Evolutionary conservation across 2,888 invertebrate genomes (phyloP).

Genomic region (Atrina japonica): DNA sequence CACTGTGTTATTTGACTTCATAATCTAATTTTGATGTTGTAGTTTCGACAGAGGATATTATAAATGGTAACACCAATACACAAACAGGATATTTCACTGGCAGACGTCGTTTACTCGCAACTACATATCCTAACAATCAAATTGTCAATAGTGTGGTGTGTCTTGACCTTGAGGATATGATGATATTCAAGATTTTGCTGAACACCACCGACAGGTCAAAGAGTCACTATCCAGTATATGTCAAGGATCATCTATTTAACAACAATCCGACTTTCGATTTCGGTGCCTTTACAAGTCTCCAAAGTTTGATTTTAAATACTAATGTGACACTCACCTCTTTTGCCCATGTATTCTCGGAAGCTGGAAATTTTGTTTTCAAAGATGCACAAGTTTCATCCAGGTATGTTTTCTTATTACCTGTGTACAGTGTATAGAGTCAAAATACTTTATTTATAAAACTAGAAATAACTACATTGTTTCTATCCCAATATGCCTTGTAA

Average conservation of each 20-base stretch:
- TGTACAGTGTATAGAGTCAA: neutral
- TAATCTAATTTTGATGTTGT: slow-evolving; percentile 7
- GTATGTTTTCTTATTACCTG: slow-evolving; percentile 51
- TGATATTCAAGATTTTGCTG: slow-evolving; percentile 75
- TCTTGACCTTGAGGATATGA: slow-evolving; percentile 73
- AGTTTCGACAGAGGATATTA: slow-evolving; percentile 48
- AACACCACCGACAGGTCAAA: slow-evolving; percentile 65
- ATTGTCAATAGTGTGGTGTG: slow-evolving; percentile 76
- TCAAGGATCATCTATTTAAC: slow-evolving; percentile 76
- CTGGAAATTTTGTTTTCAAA: slow-evolving; percentile 77
- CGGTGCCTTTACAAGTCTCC: slow-evolving; percentile 75
- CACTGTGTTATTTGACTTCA: too few species aligned
- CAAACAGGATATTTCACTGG: slow-evolving; percentile 34
- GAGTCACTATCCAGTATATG: slow-evolving; percentile 77
- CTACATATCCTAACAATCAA: slow-evolving; percentile 66
- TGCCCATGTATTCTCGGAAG: slow-evolving; percentile 74
- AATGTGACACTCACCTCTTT: slow-evolving; percentile 76
- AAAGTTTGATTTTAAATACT: slow-evolving; percentile 72
- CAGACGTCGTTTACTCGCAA: slow-evolving; percentile 65
- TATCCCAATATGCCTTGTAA: too few species aligned
- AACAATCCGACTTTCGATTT: slow-evolving; percentile 77
- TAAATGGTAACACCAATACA: slow-evolving; percentile 21
- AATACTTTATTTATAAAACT: too few species aligned
- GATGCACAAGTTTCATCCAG: slow-evolving; percentile 70
- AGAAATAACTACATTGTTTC: too few species aligned